Percentiles rank a stretch among this genome's conserved stretches.
These are phyloP conservation scores for Carcina quercana DNA, from an alignment of 2,888 invertebrate genomes.

Conservation along the genomic window DNA sequence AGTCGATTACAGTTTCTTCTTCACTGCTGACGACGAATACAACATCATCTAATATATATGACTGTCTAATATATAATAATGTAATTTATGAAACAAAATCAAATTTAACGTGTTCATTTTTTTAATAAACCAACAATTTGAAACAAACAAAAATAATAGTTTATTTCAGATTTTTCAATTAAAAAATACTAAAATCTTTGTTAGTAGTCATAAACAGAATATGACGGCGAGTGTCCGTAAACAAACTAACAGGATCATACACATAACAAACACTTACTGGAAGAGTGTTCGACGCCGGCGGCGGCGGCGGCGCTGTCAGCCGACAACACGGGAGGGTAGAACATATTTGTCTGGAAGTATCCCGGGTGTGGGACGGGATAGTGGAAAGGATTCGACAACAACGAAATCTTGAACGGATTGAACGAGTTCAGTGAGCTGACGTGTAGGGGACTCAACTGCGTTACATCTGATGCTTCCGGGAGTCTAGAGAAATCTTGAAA, in stretches of 20 bases:
- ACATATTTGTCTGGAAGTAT: slow-evolving; percentile 59
- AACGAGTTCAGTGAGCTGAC: slow-evolving; percentile 35
- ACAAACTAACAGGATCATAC: neutral
- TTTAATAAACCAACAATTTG: too few species aligned
- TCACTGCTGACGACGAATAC: too few species aligned
- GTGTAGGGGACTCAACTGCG: slow-evolving; percentile 37
- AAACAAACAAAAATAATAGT: too few species aligned
- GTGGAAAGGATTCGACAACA: slow-evolving; percentile 48
- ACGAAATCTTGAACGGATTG: slow-evolving; percentile 53
- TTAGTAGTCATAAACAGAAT: neutral
- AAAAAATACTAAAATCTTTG: neutral
- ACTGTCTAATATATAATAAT: too few species aligned
- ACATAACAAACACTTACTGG: slow-evolving; percentile 41
- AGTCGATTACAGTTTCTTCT: too few species aligned
- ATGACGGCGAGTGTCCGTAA: neutral
- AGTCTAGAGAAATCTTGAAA: slow-evolving; percentile 46
- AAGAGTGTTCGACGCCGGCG: slow-evolving; percentile 27
- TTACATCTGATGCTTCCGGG: slow-evolving; percentile 33
- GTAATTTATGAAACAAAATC: too few species aligned
- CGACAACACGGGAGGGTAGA: slow-evolving; percentile 51
- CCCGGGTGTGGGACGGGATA: slow-evolving; percentile 51
- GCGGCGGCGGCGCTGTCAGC: slow-evolving; percentile 37
- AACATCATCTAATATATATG: too few species aligned
- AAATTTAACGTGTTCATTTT: too few species aligned
- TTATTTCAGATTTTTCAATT: too few species aligned